These are phyloP conservation scores for Montipora cactus DNA, from an alignment of 64 coral and sea anemone genomes.

Conservation along the genomic window DNA sequence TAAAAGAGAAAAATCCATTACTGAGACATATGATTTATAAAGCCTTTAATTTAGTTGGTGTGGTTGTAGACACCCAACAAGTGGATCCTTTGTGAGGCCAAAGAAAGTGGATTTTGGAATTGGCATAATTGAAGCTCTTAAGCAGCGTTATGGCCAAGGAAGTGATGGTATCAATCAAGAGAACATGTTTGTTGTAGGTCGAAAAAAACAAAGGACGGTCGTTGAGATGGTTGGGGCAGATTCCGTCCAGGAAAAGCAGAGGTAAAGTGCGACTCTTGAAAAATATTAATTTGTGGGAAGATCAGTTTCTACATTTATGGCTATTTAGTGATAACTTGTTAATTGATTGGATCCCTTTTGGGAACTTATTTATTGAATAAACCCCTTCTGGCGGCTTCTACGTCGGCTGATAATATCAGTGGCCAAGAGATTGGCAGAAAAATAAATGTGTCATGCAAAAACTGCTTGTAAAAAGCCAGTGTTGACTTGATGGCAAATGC, in stretches of 20 bases:
- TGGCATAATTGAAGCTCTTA: constrained; percentile 71
- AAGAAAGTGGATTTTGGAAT: constrained; percentile 95
- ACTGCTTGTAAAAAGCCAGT: no score
- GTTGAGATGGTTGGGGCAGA: constrained; percentile 95
- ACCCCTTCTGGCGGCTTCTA: no score
- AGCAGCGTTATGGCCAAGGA: constrained; percentile 61
- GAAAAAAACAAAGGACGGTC: constrained; percentile 60
- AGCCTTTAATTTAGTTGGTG: not conserved
- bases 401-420: no score
- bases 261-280: constrained; percentile 32
- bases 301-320: no score
- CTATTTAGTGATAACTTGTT: no score
- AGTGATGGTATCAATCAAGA: constrained; percentile 41
- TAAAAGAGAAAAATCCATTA: no score
- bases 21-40: not conserved
- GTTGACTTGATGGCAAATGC: no score
- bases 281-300: no score
- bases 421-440: no score
- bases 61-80: constrained; percentile 38
- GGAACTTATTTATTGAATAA: no score
- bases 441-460: no score
- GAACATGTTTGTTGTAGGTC: constrained; percentile 83
- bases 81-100: constrained; percentile 95
- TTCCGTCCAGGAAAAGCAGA: constrained; percentile 77
- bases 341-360: no score